A percentile compares a stretch with the other conserved stretches of the same genome.
Conservation (phyloP, 2,888 invertebrate species). For the Megamerina dolium region DNA sequence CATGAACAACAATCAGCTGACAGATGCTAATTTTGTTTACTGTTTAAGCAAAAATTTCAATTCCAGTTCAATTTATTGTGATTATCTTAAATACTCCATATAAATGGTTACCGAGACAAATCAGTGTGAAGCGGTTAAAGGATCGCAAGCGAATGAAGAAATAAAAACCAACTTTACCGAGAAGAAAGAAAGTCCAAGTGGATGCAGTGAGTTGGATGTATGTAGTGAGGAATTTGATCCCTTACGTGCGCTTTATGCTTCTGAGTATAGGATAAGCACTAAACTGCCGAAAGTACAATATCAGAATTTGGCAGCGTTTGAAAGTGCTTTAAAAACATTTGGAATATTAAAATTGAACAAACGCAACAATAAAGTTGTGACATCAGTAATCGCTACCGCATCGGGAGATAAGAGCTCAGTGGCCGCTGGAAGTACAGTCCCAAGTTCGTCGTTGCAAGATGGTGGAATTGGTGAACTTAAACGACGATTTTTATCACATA, state of each 20-base stretch:
- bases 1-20: too few species aligned
- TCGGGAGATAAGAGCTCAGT: background rate
- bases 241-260: slow-evolving; percentile 61
- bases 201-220: slow-evolving; percentile 50
- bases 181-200: too few species aligned
- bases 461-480: background rate
- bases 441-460: background rate
- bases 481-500: slow-evolving; percentile 51
- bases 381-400: background rate
- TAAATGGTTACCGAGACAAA: too few species aligned
- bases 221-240: slow-evolving; percentile 62
- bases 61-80: too few species aligned
- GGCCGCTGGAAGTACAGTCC: background rate
- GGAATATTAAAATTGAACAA: slow-evolving; percentile 36
- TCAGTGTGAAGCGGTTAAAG: too few species aligned
- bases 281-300: slow-evolving; percentile 58
- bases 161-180: too few species aligned
- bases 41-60: too few species aligned
- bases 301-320: slow-evolving; percentile 65
- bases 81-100: too few species aligned
- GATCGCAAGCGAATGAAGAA: too few species aligned
- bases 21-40: too few species aligned
- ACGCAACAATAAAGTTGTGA: slow-evolving; percentile 15
- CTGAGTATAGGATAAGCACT: slow-evolving; percentile 49
- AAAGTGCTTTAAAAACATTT: slow-evolving; percentile 47